Conservation (phyloP, 2,797 vertebrate species). For the Mycteria americana region DNA sequence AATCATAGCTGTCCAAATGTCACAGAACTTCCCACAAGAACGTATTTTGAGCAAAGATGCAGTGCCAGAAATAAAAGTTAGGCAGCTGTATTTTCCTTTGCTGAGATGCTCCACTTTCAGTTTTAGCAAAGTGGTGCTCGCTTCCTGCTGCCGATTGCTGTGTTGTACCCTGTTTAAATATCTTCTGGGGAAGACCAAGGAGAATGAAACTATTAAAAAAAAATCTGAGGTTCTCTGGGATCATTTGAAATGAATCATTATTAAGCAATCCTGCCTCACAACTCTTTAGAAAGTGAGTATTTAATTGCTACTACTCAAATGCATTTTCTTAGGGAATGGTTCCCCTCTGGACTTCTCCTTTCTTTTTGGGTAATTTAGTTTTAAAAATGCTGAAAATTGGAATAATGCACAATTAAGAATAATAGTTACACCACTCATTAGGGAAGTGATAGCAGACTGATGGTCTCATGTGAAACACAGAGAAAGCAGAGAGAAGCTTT, state of each 20-base stretch:
- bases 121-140: background rate
- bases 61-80: background rate
- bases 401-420: background rate
- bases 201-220: slow-evolving; percentile 9
- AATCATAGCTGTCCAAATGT: background rate
- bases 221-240: background rate
- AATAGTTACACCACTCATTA: background rate
- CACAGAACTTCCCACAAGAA: background rate
- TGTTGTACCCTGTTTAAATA: background rate
- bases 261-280: slow-evolving; percentile 13
- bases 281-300: background rate
- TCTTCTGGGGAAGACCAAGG: background rate
- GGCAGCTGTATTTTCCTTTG: background rate
- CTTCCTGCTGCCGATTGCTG: background rate
- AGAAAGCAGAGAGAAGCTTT: background rate
- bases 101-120: background rate
- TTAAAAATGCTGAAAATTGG: background rate
- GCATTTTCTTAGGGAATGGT: slow-evolving; percentile 1
- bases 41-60: background rate
- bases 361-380: background rate
- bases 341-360: slow-evolving; percentile 1
- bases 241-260: slow-evolving; percentile 23
- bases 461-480: background rate
- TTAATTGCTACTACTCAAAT: slow-evolving; percentile 33
- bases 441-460: background rate